Evolutionary conservation across 1,140 invertebrate species (phyloP).

Genomic region (Nylanderia fulva): DNA sequence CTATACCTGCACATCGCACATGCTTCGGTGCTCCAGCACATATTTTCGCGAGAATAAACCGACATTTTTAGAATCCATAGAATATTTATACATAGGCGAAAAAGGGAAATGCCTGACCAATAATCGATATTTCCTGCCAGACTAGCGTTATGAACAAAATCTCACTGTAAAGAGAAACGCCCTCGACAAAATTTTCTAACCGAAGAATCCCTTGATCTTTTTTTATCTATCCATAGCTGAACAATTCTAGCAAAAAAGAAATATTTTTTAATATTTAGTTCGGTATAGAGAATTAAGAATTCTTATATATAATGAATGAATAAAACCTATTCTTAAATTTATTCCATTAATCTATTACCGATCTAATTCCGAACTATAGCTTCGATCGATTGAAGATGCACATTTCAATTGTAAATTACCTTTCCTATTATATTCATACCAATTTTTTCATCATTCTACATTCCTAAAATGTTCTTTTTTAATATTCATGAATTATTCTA

Average conservation of each 20-base stretch:
- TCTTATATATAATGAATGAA: background rate
- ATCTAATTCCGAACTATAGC: background rate
- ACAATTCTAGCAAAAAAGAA: background rate
- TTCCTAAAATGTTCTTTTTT: background rate
- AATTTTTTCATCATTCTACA: background rate
- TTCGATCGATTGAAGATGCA: background rate
- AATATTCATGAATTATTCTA: constrained; percentile 21
- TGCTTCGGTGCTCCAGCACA: background rate
- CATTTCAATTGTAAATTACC: background rate
- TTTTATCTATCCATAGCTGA: background rate
- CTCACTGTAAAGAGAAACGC: constrained; percentile 20
- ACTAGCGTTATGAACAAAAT: constrained; percentile 33
- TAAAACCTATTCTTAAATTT: background rate
- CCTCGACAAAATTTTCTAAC: constrained; percentile 44
- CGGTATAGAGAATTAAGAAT: background rate
- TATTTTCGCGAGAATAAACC: constrained; percentile 55
- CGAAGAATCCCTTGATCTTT: constrained; percentile 14
- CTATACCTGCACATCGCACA: background rate
- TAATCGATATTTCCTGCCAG: constrained; percentile 52
- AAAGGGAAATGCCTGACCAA: constrained; percentile 53
- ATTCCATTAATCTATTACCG: background rate
- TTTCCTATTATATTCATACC: background rate
- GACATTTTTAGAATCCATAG: constrained; percentile 50
- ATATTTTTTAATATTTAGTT: background rate
- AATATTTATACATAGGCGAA: constrained; percentile 59